These are phyloP conservation scores for Phyllopteryx taeniolatus DNA, from an alignment of 2,113 vertebrate genomes.

Conservation along the genomic window DNA sequence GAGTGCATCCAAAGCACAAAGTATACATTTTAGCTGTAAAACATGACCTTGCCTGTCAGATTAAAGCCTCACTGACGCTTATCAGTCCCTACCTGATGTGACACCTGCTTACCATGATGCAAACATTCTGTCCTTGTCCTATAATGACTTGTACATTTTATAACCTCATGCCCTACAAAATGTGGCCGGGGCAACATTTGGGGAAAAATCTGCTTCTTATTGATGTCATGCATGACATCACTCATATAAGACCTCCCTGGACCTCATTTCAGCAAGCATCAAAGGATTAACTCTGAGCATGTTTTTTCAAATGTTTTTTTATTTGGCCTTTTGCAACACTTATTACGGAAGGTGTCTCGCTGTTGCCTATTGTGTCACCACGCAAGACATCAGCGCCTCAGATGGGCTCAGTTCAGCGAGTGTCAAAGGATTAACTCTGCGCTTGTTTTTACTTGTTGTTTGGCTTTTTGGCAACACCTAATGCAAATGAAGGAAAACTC, in stretches of 20 bases:
- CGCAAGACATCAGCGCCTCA: neutral
- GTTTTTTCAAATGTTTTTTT: neutral
- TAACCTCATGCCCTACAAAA: neutral
- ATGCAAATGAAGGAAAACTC: neutral
- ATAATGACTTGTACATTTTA: neutral
- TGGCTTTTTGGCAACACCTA: neutral
- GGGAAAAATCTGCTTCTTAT: neutral
- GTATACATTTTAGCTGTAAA: neutral
- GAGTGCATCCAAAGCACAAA: conserved; percentile 4
- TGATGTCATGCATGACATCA: neutral
- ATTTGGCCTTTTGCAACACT: neutral
- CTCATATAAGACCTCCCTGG: neutral
- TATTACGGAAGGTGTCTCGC: neutral
- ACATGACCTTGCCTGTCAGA: conserved; percentile 2
- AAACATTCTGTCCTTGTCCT: neutral
- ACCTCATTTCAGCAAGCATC: neutral
- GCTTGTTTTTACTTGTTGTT: neutral
- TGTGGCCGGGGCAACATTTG: neutral
- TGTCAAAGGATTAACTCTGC: neutral
- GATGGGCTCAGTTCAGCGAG: neutral
- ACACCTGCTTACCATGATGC: neutral
- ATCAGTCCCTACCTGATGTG: conserved; percentile 4
- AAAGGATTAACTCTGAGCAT: neutral
- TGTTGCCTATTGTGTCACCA: neutral
- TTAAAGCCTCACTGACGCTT: conserved; percentile 1